Base-by-base conservation (phyloP, 1,140 invertebrate species). In the Aricia agestis region DNA sequence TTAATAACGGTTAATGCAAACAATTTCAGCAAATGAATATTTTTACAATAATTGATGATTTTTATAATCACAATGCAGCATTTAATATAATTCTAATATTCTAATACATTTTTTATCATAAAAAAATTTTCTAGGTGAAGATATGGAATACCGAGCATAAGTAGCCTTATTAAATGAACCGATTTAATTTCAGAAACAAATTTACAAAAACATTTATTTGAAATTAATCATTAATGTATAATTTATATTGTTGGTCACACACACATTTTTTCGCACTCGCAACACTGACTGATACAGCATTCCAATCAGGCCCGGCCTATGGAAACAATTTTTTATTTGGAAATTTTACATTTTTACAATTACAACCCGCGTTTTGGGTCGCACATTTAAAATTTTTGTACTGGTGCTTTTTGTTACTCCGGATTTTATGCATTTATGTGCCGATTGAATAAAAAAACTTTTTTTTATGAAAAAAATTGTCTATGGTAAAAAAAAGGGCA, bases 281-380 rank as follows among this genome's bases (percentile, higher is more conserved):
- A 63, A 63, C 17, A 63, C 68, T 32, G 76, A 77, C 76, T 77
- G 76, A 77, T 57, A 61, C 31, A 72, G 74, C 76, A 77, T 77
- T 77, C 73, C 76, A 75, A 65, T 63, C 52, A 58, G 52, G 71
- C 42, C 52, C 70, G 75, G 75, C 72, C 72, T 76, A 74, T 52
- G 71, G 67, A 72, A 65, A 70, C 72, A 72, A 25, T 25, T 25
- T 76, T 76, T 76, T 76, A n/a, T 76, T 74, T 2, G 36, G 61
- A 25, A 42, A 63, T 63, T 65, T 72, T 76, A 70, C 66, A 72
- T 72, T 73, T 74, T 72, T 69, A 71, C 69, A 58, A 74, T 25
- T 25, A 25, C 25, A 11, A 67, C 73, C 76, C 76, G 74, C 61
- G 75, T 72, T 78, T 75, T 74, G 76, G 72, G 66, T n/a, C n/a